Base-by-base conservation (phyloP, 1,140 invertebrate species). In the Trichoplusia ni region DNA sequence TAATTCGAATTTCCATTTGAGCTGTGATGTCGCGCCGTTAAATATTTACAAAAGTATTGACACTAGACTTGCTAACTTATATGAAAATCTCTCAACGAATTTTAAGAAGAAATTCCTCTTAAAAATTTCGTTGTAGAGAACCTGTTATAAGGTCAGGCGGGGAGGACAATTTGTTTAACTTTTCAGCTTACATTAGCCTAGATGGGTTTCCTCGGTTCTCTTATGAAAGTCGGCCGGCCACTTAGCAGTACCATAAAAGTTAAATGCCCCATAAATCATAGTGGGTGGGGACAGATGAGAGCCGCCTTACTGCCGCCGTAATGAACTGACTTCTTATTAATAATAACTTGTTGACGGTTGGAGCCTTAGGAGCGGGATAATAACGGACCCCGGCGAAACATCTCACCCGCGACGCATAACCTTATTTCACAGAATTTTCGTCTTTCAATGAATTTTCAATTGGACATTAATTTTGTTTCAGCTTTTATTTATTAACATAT, bases 201-300 rank as follows among this genome's bases (percentile, higher is more conserved):
- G 75, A 75, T 70, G 74, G 77, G 71, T 75, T 82, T 72, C 61
- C 68, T 63, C 63, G 56, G 53, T 64, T 68, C 35, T 54, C 67
- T 58, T 58, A 68, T 66, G 69, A 70, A 81, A 79, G 70, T 71
- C 73, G 54, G 54, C 47, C 47, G 54, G 59, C 78, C 78, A 82
- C 80, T 81, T 82, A 81, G 73, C 74, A 74, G 69, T 62, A 78
- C 76, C 76, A 77, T 81, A 77, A 81, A 81, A 81, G 79, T 79
- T 77, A 77, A 81, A 81, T 77, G 77, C 49, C 29, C 49, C 63
- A 81, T 81, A 77, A 81, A 81, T 81, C 77, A 81, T 71, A 46
- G 64, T 68, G 53, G 51, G 65, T 25, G 67, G 58, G 31, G 63
- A 67, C 64, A 63, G 64, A 23, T 66, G 29, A 35, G 40, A 18